Base-by-base conservation (phyloP, 2,888 invertebrate species). In the Autographa pulchrina region DNA sequence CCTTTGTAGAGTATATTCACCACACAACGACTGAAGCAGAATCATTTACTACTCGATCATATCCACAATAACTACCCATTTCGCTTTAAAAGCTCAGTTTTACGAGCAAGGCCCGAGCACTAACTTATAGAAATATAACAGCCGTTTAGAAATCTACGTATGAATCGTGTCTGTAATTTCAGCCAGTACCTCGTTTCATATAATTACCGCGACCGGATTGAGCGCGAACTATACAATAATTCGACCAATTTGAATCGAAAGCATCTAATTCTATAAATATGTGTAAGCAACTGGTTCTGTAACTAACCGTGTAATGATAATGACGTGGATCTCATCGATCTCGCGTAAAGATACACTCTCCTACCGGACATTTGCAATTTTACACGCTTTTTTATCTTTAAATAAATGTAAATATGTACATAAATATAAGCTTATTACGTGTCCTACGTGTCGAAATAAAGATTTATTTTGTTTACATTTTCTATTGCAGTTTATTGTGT, bases 191-290 rank as follows among this genome's bases (percentile, higher is more conserved):
- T 38, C 48, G 56, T 41, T 52, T 72, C 68, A 9, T 60, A 31
- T 80, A 80, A 80, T 80, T 75, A 78, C 67, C 20, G 25, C 41
- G 62, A 52, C 63, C 35, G 62, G 52, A 72, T 63, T 31, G 67
- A 74, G 56, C 72, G 63, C 65, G 62, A 72, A 79, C 63, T 64
- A 38, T 65, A 77, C 66, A 80, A 78, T 78, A 81, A 80, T 67
- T 72, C 75, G 25, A 72, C 75, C 75, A 80, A 80, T 80, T 80
- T 81, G 56, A 72, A 69, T 75, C 67, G 81, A 80, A 81, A 75
- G 59, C 63, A 71, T 81, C 70, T 75, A 69, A 75, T 75, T 81
- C 68, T 56, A 72, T 75, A 81, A 75, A 78, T 70, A 78, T 60
- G 52, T 70, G 64, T 41, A 60, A 73, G 56, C 54, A 72, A 72